These are phyloP conservation scores for Goniozus legneri DNA, from an alignment of 1,140 invertebrate species.

Conservation along the genomic window DNA sequence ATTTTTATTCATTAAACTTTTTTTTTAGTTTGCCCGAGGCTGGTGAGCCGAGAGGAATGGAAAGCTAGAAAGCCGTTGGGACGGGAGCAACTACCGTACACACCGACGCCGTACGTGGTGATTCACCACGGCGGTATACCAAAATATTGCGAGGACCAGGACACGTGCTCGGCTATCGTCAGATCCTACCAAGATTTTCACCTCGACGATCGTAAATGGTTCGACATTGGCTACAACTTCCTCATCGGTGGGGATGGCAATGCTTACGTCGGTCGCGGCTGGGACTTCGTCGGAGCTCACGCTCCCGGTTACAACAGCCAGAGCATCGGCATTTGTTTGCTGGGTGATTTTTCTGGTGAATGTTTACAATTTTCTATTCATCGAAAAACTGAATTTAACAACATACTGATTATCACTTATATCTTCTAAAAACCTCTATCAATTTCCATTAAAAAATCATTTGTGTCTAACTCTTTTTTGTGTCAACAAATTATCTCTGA, in stretches of 20 bases:
- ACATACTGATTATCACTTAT: neutral
- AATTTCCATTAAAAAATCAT: too few species aligned
- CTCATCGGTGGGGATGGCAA: conserved; percentile 65
- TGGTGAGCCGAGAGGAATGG: conserved; percentile 57
- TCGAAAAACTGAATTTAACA: neutral
- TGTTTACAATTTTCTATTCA: conserved; percentile 5
- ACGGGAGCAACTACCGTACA: neutral
- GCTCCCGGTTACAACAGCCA: conserved; percentile 63
- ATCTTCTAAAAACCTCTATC: neutral
- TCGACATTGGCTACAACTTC: conserved; percentile 67
- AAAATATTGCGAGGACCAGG: conserved; percentile 35
- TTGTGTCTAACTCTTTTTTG: too few species aligned
- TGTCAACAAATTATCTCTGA: too few species aligned
- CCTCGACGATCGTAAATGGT: conserved; percentile 61
- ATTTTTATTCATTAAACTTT: neutral
- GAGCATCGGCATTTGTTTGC: conserved; percentile 64
- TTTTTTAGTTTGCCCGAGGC: conserved; percentile 29
- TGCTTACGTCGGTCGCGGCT: conserved; percentile 70
- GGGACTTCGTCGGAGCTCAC: conserved; percentile 65
- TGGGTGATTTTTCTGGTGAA: conserved; percentile 49
- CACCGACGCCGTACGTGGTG: conserved; percentile 36
- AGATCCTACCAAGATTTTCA: conserved; percentile 56
- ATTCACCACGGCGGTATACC: conserved; percentile 39
- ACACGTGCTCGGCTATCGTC: conserved; percentile 44
- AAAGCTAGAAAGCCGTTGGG: conserved; percentile 57